Evolutionary conservation across 2,888 invertebrate genomes (phyloP), one percentile per base, ranked within the genome.

Genomic region (Melanostoma mellinum): DNA sequence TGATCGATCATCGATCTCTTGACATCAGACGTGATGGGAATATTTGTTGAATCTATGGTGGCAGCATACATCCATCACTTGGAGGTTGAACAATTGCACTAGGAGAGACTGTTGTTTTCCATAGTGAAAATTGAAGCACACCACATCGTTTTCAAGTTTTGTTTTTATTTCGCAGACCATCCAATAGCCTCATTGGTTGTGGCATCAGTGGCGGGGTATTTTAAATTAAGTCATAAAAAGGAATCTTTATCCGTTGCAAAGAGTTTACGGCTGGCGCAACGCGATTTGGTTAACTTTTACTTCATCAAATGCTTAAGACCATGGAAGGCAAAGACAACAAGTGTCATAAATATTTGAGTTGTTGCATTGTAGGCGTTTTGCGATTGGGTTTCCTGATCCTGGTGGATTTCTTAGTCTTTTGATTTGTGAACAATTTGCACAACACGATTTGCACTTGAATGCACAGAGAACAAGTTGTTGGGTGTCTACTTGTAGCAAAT

Each of bases 1-100:
- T 84, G 84, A 84, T 84, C 84, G 79, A 73, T 84, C 78, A 75
- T 71, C 84, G 79, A 84, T 84, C 84, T 84, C 55, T 79, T 84
- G 84, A 84, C 84, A 84, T 79, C 60, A 58, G 60, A 84, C 84
- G 84, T 84, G 84, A 84, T 79, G 84, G 79, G 84, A 84, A 84
- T 84, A 68, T 82, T 78, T 78, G 69, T 67, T 56, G 30, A 63
- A 68, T 69, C 52, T 63, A 74, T 60, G 68, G 58, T 38, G 56
- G 52, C 61, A 53, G 46, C 48, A 71, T 55, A 42, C 56, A 61
- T 76, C 33, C 42, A 67, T 76, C 55, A 81, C 40, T 63, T 52
- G 73, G 73, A 40, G 67, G 72, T 76, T 65, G 50, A 48, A 60
- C 60, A 60, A 75, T 71, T 69, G 69, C 80, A 50, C 63, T 6